Evolutionary conservation across 1,140 invertebrate genomes (phyloP).

Genomic region (Vollenhovia emeryi): DNA sequence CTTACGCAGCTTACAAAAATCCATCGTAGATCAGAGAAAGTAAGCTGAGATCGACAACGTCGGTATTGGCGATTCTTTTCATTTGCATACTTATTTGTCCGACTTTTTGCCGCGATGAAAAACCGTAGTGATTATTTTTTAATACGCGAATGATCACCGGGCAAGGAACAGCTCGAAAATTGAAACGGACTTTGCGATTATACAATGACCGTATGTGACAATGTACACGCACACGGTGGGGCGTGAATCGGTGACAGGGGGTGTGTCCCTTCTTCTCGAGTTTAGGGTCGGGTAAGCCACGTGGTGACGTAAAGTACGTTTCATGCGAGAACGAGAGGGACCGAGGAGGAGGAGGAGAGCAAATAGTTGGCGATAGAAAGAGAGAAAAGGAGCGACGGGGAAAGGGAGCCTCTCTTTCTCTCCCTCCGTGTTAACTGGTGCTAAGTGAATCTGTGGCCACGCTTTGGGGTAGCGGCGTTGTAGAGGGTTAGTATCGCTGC

Average conservation of each 20-base stretch:
- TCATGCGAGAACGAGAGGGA: slow-evolving; percentile 47
- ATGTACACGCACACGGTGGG: slow-evolving; percentile 66
- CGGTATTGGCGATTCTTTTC: background rate
- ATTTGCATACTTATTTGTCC: background rate
- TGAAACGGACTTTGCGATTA: slow-evolving; percentile 71
- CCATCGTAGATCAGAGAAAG: background rate
- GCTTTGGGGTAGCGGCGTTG: slow-evolving; percentile 70
- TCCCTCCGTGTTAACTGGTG: slow-evolving; percentile 73
- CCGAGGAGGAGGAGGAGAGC: slow-evolving; percentile 46
- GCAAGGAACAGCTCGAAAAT: slow-evolving; percentile 64
- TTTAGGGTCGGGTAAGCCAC: slow-evolving; percentile 71
- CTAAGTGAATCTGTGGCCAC: slow-evolving; percentile 80
- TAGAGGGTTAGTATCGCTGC: slow-evolving; percentile 69
- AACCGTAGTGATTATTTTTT: slow-evolving; percentile 49
- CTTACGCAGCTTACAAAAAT: background rate
- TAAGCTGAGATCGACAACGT: background rate
- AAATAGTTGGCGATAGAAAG: slow-evolving; percentile 51
- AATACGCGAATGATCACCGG: slow-evolving; percentile 50
- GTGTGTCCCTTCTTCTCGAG: slow-evolving; percentile 68
- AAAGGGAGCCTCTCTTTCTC: slow-evolving; percentile 1
- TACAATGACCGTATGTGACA: slow-evolving; percentile 62
- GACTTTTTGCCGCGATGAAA: background rate
- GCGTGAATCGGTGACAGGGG: slow-evolving; percentile 73
- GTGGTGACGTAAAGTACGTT: slow-evolving; percentile 71
- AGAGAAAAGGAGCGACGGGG: slow-evolving; percentile 1